phyloP scores from a whole-genome alignment of 92 coral and sea anemone genomes.

The Metridium senile region DNA sequence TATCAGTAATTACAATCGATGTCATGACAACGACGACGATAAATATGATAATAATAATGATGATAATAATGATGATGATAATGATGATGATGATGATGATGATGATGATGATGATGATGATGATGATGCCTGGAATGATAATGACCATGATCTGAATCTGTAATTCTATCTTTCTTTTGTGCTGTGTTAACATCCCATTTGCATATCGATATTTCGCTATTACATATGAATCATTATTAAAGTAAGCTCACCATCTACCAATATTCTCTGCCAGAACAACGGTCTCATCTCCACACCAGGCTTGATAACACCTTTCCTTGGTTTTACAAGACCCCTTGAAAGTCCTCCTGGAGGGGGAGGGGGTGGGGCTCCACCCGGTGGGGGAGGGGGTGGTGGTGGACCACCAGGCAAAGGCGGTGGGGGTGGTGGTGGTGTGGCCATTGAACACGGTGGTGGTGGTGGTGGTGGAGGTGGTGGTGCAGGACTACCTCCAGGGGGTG shows the following conservation, averaged over 20 bases:
- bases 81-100: too few species aligned
- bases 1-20: not conserved
- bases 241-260: slow-evolving; percentile 39
- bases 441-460: slow-evolving; percentile 52
- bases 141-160: too few species aligned
- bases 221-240: too few species aligned
- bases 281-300: slow-evolving; percentile 99
- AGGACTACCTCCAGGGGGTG: slow-evolving; percentile 49
- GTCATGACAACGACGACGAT: too few species aligned
- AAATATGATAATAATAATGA: too few species aligned
- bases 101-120: too few species aligned
- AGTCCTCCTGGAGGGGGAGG: slow-evolving; percentile 72
- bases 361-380: slow-evolving; percentile 51
- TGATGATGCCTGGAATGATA: too few species aligned
- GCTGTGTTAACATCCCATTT: too few species aligned
- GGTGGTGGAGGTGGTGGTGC: slow-evolving; percentile 82
- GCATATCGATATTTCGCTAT: too few species aligned
- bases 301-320: slow-evolving; percentile 78
- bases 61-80: too few species aligned
- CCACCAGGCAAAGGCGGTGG: slow-evolving; percentile 59
- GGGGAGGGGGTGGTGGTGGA: slow-evolving; percentile 74
- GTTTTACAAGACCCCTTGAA: slow-evolving; percentile 56
- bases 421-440: slow-evolving; percentile 67
- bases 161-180: too few species aligned
- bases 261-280: slow-evolving; percentile 94